Conservation (phyloP, 2,888 invertebrate genomes). For the Drosophila tripunctata region DNA sequence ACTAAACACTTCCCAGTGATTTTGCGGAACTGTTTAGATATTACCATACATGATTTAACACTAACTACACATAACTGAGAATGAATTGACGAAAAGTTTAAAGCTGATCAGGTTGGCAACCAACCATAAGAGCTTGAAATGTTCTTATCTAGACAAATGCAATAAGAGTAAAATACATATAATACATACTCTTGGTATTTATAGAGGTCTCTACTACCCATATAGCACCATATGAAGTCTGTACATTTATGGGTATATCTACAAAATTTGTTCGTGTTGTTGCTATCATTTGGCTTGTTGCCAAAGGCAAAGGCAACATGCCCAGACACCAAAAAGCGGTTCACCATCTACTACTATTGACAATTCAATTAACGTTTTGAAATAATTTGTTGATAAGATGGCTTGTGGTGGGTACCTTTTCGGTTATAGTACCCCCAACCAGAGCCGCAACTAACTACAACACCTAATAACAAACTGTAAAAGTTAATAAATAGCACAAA, state of each 20-base stretch:
- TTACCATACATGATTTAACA: neutral
- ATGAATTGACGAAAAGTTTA: slow-evolving; percentile 6
- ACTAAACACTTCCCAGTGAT: slow-evolving; percentile 21
- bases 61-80: neutral
- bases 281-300: slow-evolving; percentile 63
- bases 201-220: slow-evolving; percentile 41
- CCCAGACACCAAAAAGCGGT: slow-evolving; percentile 35
- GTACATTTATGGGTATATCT: slow-evolving; percentile 30
- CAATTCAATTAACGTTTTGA: slow-evolving; percentile 78
- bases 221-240: slow-evolving; percentile 11
- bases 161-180: slow-evolving; percentile 60
- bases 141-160: slow-evolving; percentile 67
- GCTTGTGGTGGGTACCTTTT: slow-evolving; percentile 30
- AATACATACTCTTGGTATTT: slow-evolving; percentile 46
- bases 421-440: slow-evolving; percentile 49
- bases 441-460: slow-evolving; percentile 11
- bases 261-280: slow-evolving; percentile 22
- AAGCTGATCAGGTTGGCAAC: slow-evolving; percentile 27
- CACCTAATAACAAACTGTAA: slow-evolving; percentile 56
- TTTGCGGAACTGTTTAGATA: slow-evolving; percentile 31
- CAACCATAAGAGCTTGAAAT: neutral
- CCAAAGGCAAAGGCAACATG: slow-evolving; percentile 53
- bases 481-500: slow-evolving; percentile 37
- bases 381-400: slow-evolving; percentile 73
- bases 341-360: slow-evolving; percentile 74